Evolutionary conservation across 2,113 vertebrate genomes (phyloP), one percentile per base, ranked within the genome.

Genomic region (Oxyura jamaicensis): DNA sequence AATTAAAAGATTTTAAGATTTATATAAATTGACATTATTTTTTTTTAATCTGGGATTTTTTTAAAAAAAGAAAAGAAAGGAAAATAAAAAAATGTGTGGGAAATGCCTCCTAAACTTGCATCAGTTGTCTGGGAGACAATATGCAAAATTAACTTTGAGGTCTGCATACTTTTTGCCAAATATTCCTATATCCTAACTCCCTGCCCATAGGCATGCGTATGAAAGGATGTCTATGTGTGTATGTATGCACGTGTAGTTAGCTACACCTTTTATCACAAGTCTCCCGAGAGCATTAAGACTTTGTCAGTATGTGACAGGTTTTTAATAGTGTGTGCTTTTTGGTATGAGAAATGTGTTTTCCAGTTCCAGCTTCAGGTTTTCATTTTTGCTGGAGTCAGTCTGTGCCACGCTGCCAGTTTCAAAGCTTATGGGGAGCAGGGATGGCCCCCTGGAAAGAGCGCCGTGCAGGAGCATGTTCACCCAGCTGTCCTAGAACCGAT

Each of bases 1-100:
- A 94, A 92, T 96, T 85, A 95, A 83, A 71, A 39, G 18, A 29
- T 90, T 94, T 68, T 71, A 88, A 89, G 33, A 31, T 60, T 60
- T 60, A 14, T 53, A 67, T 75, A 92, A 80, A 95, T 94, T 71
- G 86, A 67, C 25, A 73, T 88, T 88, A 73, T 63, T 86, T 84
- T 79, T 52, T 88, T 46, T 46, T 21, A 46, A 31, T 53, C 36
- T 63, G 21, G n/a, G 36, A 39, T 26, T 18, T 13, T 52, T 52
- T 13, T 33, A 63, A 62, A 25, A 63, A 15, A 62, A 25, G 55
- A 15, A 44, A 48, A 48, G 20, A 48, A 48, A 48, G 46, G n/a
- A 36, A 35, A 31, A 53, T 26, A n/a, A 8, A 35, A 13, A 36
- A 10, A 6, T 35, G 21, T 6, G 13, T 28, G 10, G 26, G 48